Conservation (phyloP, 2,797 vertebrate genomes). For the Typhlichthys subterraneus region DNA sequence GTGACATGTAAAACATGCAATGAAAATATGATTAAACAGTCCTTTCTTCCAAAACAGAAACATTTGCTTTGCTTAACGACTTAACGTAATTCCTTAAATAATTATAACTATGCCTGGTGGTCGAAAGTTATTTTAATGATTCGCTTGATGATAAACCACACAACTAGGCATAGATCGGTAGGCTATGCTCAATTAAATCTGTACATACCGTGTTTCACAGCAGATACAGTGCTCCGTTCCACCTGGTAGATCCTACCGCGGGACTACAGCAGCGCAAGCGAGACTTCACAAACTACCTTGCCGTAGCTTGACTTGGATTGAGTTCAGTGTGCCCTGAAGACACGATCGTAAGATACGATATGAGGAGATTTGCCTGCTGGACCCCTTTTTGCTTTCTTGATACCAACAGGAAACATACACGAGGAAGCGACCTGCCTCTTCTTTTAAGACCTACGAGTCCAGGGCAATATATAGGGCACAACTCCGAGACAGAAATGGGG, state of each 20-base stretch:
- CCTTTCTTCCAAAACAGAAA: not conserved
- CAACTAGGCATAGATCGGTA: not conserved
- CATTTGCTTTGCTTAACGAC: too few species aligned
- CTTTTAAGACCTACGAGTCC: slow-evolving; percentile 44
- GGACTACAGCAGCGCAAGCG: slow-evolving; percentile 12
- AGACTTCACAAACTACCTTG: slow-evolving; percentile 15
- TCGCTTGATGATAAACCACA: too few species aligned
- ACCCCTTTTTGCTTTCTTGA: slow-evolving; percentile 1
- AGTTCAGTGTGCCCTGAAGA: slow-evolving; percentile 4
- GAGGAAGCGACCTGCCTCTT: slow-evolving; percentile 22
- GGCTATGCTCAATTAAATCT: not conserved
- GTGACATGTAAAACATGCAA: not conserved
- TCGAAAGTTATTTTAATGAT: too few species aligned
- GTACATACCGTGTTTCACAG: slow-evolving; percentile 40
- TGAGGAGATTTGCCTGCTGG: slow-evolving; percentile 26
- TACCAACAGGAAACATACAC: slow-evolving; percentile 39
- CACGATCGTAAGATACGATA: slow-evolving; percentile 14
- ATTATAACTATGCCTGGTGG: too few species aligned
- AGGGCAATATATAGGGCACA: slow-evolving; percentile 25
- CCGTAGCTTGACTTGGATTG: slow-evolving; percentile 20
- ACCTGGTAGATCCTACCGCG: slow-evolving; percentile 17
- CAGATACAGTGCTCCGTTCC: slow-evolving; percentile 13
- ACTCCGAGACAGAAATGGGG: not conserved
- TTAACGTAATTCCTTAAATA: too few species aligned
- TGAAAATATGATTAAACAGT: not conserved